A percentile compares a stretch with the other conserved stretches of the same genome.
Evolutionary conservation across 2,888 invertebrate species (phyloP).

Genomic region (Mesorhabditis belari): DNA sequence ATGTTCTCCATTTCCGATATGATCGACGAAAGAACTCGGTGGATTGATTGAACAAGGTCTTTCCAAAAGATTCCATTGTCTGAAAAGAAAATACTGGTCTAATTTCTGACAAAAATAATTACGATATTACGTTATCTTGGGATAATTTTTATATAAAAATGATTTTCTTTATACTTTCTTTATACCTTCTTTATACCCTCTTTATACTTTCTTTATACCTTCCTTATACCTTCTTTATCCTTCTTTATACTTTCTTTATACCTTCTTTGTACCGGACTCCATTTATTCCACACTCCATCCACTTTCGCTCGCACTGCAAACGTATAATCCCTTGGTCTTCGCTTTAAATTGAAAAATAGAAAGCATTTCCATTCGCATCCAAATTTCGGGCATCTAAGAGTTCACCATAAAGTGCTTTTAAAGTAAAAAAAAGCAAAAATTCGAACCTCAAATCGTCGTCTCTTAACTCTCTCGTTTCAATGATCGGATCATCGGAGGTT

Average conservation of each 20-base stretch:
- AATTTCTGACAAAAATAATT: no score
- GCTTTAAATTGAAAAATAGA: constrained; percentile 28
- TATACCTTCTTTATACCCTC: no score
- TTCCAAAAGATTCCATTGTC: constrained; percentile 39
- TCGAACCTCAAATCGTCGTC: constrained; percentile 11
- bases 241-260: no score
- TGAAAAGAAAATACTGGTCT: no score
- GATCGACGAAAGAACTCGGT: constrained; percentile 20
- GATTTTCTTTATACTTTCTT: no score
- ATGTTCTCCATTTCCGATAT: constrained; percentile 21
- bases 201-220: no score
- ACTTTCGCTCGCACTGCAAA: constrained; percentile 36
- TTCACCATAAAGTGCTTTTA: neutral
- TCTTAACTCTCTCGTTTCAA: constrained; percentile 20
- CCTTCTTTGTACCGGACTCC: constrained; percentile 25
- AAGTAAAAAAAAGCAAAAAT: neutral
- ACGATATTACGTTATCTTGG: neutral
- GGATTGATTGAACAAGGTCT: constrained; percentile 37
- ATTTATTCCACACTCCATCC: constrained; percentile 36
- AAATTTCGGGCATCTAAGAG: constrained; percentile 32
- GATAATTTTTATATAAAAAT: neutral
- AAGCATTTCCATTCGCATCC: constrained; percentile 38
- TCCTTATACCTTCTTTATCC: no score
- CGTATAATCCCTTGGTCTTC: constrained; percentile 27
- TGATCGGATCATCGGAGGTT: constrained; percentile 8